Base-by-base conservation (phyloP, 1,140 invertebrate genomes). In the Pachypeltis micranthus region DNA sequence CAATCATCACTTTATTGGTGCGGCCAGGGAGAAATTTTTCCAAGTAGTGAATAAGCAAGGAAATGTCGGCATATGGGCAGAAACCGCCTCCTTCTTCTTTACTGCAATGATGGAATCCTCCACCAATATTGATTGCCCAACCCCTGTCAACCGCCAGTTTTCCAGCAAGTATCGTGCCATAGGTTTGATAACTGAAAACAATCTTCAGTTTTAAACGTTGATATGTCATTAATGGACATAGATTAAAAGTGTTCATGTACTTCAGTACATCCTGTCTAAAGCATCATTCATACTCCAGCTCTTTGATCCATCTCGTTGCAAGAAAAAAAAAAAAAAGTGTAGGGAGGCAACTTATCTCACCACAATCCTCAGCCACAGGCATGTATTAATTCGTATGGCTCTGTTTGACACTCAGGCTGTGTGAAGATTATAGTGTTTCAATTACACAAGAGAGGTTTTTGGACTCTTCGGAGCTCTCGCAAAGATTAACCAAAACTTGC, bases 121-220 rank as follows among this genome's bases (percentile, higher is more conserved):
- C 91, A 2, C 91, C 91, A n/a, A 94, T 80, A 73, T 94, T 94
- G 34, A 94, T 88, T 0, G 90, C 83, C 89, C 90, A 93, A 0
- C 88, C 88, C 51, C 84, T 71, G 65, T 91, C 83, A 31, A 91
- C 55, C 1, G 90, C 90, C 61, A 93, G 69, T 72, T 87, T 87
- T 0, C 86, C 88, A 31, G 86, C 87, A 67, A 91, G 71, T 63
- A 93, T 81, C 44, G 87, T 87, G 14, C 90, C 91, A 24, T 88
- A 88, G 19, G 88, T 88, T 72, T 93, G 90, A 69, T 81, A 85
- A 59, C 87, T 84, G 67, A 62, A 78, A 59, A 21, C n/a, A n/a
- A 14, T 26, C 25, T 19, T 7, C n/a, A n/a, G n/a, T n/a, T n/a
- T n/a, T n/a, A n/a, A n/a, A n/a, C n/a, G n/a, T n/a, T n/a, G n/a